Evolutionary conservation across 35 echinoderm and acorn worm genomes (phyloP), one percentile per base, ranked within the genome.

Genomic region (Anneissia japonica): DNA sequence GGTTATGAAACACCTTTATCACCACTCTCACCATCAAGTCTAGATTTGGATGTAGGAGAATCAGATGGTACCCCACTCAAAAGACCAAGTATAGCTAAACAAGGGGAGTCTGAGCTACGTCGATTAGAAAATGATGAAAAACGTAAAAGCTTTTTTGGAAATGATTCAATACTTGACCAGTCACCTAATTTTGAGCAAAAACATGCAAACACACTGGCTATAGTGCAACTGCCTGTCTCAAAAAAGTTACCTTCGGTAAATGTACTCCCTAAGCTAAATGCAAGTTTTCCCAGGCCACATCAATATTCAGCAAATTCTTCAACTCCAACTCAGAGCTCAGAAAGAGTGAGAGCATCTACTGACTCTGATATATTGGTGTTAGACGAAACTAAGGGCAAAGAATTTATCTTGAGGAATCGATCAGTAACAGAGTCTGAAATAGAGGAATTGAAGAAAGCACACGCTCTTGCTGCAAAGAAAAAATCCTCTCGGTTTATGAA

Each of bases 221-320:
- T 37, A n/a, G 16, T 76, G 0, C 35, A 35, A 29, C 39, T 56
- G 10, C 72, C 38, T 31, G 13, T 85, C 17, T 78, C 82, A 38
- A 77, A 35, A 31, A 82, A 82, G 17, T 76, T 81, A 79, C 82
- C 88, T 32, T 45, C 80, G 74, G 88, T 85, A 23, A 83, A 37
- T 77, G 82, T 90, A 38, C 88, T 90, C 79, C 88, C 88, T 23
- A 76, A 74, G 38, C 46, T 90, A 40, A 75, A 74, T 37, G 64
- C 64, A 19, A 76, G 81, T 14, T 90, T 77, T 39, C 88, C 84
- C 29, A 41, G 82, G 14, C 84, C 38, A 77, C 51, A 31, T 19
- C 34, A 72, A 36, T 46, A 46, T 55, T 17, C 46, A 84, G 38
- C 82, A 0, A 23, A 30, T 23, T 33, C 82, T 28, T 39, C 43